Evolutionary conservation across 2,113 vertebrate genomes (phyloP), one percentile per base, ranked within the genome.

Genomic region (Tiliqua scincoides): DNA sequence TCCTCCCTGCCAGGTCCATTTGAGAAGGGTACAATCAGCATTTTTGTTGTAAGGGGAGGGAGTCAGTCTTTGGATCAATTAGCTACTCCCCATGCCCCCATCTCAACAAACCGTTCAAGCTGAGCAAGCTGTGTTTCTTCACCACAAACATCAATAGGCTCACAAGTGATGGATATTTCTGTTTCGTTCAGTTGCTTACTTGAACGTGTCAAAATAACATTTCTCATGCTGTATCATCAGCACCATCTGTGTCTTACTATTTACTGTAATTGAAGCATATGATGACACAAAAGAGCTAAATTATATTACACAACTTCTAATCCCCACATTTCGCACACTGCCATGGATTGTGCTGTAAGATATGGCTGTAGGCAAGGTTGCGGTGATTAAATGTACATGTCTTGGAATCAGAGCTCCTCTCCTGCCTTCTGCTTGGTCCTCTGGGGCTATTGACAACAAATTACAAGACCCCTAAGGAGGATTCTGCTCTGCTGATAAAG

Each of bases 41-140:
- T 78, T 83, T 89, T 90, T 88, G 63, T 76, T 87, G 87, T 83
- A 79, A 70, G 8, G 1, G 43, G 3, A 70, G 12, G 17, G 18
- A 70, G 1, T 1, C 63, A 20, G 8, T 1, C 77, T 72, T 52
- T 65, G 83, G 73, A 81, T 91, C 32, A 62, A 82, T 87, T 88
- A 88, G 82, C 30, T 82, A 3, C 14, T 67, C 30, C 32, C 1
- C 4, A 30, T 32, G 6, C 59, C 78, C 78, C 71, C 14, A 40
- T 92, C 82, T 85, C 7, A 89, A 79, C 52, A 90, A 0, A 61
- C 17, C 6, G 75, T 3, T 86, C 17, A 48, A 71, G 76, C 4
- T 75, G 82, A 82, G 32, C 32, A 82, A 83, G 86, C 85, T 43
- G 10, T 20, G 14, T 83, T 54, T 15, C 2, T 70, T 91, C 5